phyloP scores from a whole-genome alignment of 2,888 invertebrate genomes.

The Himalopsyche kuldschensis region DNA sequence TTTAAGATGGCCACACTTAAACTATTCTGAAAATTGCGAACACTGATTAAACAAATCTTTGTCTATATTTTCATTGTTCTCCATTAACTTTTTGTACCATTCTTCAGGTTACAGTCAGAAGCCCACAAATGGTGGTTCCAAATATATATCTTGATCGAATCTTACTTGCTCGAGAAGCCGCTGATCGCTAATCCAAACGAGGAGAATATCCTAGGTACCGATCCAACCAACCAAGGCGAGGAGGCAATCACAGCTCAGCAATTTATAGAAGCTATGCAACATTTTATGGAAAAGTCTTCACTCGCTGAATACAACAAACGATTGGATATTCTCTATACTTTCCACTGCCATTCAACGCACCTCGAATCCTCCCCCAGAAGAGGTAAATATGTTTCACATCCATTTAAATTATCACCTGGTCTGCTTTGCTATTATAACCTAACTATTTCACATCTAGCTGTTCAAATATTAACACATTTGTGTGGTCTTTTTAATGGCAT shows the following conservation, averaged over 20 bases:
- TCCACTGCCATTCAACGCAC: conserved; percentile 77
- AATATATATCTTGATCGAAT: conserved; percentile 72
- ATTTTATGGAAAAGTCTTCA: conserved; percentile 81
- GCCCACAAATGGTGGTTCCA: conserved; percentile 91
- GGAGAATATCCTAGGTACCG: background rate
- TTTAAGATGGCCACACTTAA: no score
- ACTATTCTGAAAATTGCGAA: no score
- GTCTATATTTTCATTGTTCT: no score
- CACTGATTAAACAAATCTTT: no score
- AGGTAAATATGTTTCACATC: conserved; percentile 45
- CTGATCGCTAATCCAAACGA: background rate
- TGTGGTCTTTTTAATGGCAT: no score
- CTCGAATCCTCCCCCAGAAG: conserved; percentile 52
- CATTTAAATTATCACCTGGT: background rate
- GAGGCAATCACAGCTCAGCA: conserved; percentile 25
- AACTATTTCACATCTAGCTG: no score
- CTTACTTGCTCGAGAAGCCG: conserved; percentile 52
- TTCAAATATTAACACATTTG: no score
- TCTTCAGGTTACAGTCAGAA: conserved; percentile 63
- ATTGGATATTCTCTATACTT: conserved; percentile 74
- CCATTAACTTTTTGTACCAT: background rate
- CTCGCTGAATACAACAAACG: conserved; percentile 83
- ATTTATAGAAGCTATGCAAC: conserved; percentile 65
- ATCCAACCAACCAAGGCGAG: background rate
- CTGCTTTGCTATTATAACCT: no score